Conservation (phyloP, 2,113 vertebrate genomes). For the Apistogramma diplotaenia region DNA sequence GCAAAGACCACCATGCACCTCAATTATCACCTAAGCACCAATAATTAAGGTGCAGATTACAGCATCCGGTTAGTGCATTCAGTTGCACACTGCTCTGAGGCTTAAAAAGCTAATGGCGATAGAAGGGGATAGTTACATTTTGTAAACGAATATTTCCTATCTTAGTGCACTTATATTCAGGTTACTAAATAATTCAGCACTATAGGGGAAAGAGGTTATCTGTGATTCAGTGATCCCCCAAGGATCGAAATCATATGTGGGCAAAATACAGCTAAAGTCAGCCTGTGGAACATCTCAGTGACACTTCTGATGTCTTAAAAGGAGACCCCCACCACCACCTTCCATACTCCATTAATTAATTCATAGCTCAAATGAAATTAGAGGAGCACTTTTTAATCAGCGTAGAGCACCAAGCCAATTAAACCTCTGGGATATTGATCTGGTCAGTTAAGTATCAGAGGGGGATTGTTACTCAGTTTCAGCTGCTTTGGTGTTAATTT, state of each 20-base stretch:
- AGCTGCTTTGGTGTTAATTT: too few relatives aligned
- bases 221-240: neutral
- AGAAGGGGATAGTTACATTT: neutral
- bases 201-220: fast-evolving
- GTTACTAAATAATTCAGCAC: neutral
- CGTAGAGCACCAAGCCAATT: too few relatives aligned
- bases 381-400: too few relatives aligned
- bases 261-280: neutral
- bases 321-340: too few relatives aligned
- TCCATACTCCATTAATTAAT: too few relatives aligned
- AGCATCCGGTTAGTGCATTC: fast-evolving
- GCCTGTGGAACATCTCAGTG: fast-evolving
- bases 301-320: fast-evolving
- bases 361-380: too few relatives aligned
- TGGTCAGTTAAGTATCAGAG: too few relatives aligned
- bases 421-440: too few relatives aligned
- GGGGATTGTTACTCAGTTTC: too few relatives aligned
- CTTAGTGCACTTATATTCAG: neutral
- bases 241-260: too few relatives aligned
- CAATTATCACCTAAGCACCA: neutral
- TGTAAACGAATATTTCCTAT: neutral
- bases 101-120: fast-evolving
- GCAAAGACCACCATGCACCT: neutral
- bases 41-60: neutral
- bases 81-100: neutral